Percentiles rank a stretch among this genome's conserved stretches.
Evolutionary conservation across 2,797 vertebrate genomes (phyloP).

Genomic region (Sebastes iracundus): DNA sequence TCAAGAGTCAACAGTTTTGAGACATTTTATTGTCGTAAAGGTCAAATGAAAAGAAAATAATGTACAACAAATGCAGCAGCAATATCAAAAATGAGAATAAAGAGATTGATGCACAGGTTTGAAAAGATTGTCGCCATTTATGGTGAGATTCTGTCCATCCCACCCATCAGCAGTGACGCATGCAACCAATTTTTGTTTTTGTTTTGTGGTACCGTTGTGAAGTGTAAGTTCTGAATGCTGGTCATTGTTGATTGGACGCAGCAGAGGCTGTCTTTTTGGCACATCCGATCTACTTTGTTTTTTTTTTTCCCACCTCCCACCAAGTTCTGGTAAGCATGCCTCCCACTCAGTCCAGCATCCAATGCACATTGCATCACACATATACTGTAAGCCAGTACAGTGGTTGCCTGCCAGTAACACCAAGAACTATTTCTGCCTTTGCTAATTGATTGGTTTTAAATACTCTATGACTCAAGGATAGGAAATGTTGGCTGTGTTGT

Average conservation of each 20-base stretch:
- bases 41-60: background rate
- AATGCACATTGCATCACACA: slow-evolving; percentile 43
- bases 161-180: background rate
- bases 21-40: background rate
- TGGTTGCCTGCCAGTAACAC: slow-evolving; percentile 27
- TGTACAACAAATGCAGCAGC: background rate
- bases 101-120: background rate
- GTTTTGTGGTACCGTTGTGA: background rate
- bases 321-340: slow-evolving; percentile 53
- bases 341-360: slow-evolving; percentile 61
- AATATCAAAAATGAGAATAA: background rate
- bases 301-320: slow-evolving; percentile 58
- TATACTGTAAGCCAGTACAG: slow-evolving; percentile 11
- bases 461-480: slow-evolving; percentile 33
- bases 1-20: slow-evolving; percentile 17
- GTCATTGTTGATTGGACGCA: slow-evolving; percentile 27
- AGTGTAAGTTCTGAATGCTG: slow-evolving; percentile 17
- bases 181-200: background rate
- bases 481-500: slow-evolving; percentile 3
- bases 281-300: slow-evolving; percentile 25
- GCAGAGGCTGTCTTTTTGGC: slow-evolving; percentile 37
- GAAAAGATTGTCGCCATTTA: background rate
- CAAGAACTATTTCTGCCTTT: slow-evolving; percentile 28
- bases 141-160: background rate
- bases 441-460: slow-evolving; percentile 54